Evolutionary conservation across 2,888 invertebrate genomes (phyloP), one percentile per base, ranked within the genome.

Genomic region (Thymelicus lineola): DNA sequence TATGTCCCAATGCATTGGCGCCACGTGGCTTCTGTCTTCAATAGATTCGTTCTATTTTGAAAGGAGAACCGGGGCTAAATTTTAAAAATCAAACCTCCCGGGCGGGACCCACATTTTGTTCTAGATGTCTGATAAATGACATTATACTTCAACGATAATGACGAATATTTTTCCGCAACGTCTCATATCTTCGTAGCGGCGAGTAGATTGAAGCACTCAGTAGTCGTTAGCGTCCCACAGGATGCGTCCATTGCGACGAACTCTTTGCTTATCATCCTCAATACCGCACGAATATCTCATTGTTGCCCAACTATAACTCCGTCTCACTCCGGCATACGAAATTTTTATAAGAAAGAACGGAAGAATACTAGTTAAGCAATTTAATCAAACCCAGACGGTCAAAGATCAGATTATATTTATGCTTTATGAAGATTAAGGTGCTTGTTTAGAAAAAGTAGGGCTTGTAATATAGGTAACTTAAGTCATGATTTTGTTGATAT

Each of bases 241-340:
- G 89, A 89, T 83, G 83, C 77, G 79, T 71, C 79, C 77, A 87
- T 88, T 88, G 83, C 79, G 70, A 71, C 75, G 75, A 77, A 79
- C 55, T 28, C 55, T 12, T 12, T 7, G 14, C 28, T 28, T 55
- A 20, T 28, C 55, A 55, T 14, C 12, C 55, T 50, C 48, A 50
- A 50, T 50, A 50, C 48, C 48, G 12, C 48, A 50, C 55, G 55
- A 55, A 28, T 10, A 12, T 42, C 42, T 42, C 10, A 42, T 20
- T 28, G 55, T 55, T 55, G 55, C 55, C 14, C 55, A 55, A 55
- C 55, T 12, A 20, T 7, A 53, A 14, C 55, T 55, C 55, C 55
- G 28, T 55, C 55, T 14, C 55, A 6, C 28, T 55, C 55, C 12
- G 15, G 5, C 48, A 50, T 28, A 55, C 10, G 6, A 28, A 12